Conservation (phyloP, 2,113 vertebrate genomes). For the human (Homo sapiens) region DNA sequence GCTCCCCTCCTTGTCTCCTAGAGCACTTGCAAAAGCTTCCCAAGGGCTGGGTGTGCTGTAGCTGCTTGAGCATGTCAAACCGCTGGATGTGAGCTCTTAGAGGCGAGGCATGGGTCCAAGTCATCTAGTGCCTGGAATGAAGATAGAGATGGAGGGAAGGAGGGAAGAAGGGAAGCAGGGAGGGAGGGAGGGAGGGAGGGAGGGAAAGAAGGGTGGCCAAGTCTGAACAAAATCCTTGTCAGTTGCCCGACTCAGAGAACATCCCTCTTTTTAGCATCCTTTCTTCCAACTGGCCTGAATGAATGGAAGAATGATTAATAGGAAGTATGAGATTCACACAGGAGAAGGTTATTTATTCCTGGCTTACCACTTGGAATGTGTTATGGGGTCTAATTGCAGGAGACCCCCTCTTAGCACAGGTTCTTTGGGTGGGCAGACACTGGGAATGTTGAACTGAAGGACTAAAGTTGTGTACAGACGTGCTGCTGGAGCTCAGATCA, state of each 20-base stretch:
- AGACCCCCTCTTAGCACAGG: not conserved
- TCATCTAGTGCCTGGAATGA: not conserved
- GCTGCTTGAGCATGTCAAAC: not conserved
- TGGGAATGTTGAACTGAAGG: not conserved
- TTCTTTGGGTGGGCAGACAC: not conserved
- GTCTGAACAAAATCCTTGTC: not conserved
- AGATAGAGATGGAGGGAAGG: not conserved
- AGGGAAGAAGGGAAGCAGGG: no score
- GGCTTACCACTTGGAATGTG: not conserved
- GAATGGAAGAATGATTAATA: not conserved
- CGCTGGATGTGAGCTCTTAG: not conserved
- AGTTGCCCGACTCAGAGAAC: not conserved
- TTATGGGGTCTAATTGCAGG: not conserved
- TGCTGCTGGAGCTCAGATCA: not conserved
- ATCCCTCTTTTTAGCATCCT: not conserved
- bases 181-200: not conserved
- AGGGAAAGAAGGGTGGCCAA: not conserved
- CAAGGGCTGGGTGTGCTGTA: not conserved
- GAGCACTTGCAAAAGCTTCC: not conserved
- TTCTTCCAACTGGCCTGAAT: not conserved
- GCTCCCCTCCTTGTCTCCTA: not conserved
- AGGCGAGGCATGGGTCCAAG: not conserved
- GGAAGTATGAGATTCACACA: not conserved
- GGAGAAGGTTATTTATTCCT: not conserved
- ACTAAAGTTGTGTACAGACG: not conserved